Base-by-base conservation (phyloP, 92 coral and sea anemone species). In the Umimayanthus kanabou region DNA sequence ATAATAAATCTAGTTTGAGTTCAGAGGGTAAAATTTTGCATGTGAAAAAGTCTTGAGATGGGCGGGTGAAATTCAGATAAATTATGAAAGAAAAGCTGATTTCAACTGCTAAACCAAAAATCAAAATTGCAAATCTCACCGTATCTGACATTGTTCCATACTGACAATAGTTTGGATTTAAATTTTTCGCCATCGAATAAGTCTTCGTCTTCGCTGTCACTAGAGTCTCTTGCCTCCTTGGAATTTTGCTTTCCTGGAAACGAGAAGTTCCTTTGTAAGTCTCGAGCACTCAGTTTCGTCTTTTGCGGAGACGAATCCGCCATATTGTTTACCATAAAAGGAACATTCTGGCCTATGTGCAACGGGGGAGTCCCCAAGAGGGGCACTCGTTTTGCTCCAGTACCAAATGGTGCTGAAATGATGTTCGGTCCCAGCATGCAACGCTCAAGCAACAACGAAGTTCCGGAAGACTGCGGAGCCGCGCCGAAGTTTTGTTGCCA, bases 131-230 rank as follows among this genome's bases (percentile, higher is more conserved):
- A 47, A 30, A 28, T 50, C 95, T 69, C 74, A 97, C 99, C 99
- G 76, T 91, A 95, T 90, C 94, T 82, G 93, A 97, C 89, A 23
- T 95, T 97, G 69, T 97, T 93, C 99, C 99, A 97, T 81, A 95
- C 95, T 4, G 98, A 97, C 83, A 95, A 66, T 25, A 97, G 58
- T 9, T 95, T 92, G 18, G 88, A 92, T 81, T 95, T 97, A 61
- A 97, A 47, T 79, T 96, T 97, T 73, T 97, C 99, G 39, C 99
- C 95, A 84, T 97, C 99, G 88, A 95, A 93, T 50, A 92, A 61
- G 37, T 95, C 98, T 42, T 95, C 98, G 42, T 95, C 98, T 5
- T 95, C 98, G 61, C 95, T 93, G 69, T 95, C 98, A 67, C 91
- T 89, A 13, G 81, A 90, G 0, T 93, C 94, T 86, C 80, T 93